These are phyloP conservation scores for Salticus scenicus DNA, from an alignment of 2,888 invertebrate genomes.

Conservation along the genomic window DNA sequence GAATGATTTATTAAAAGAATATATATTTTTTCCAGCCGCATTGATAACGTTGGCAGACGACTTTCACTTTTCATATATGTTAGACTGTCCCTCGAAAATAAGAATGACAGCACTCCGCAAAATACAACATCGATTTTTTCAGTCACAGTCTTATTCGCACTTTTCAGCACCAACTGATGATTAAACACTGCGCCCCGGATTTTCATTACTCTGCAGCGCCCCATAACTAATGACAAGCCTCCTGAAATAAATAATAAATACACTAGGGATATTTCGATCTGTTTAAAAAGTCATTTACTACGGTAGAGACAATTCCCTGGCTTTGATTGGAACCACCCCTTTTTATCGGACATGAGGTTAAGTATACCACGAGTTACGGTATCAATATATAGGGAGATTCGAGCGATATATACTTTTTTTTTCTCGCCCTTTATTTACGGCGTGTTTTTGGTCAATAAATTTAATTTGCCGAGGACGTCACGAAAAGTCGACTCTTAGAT, in stretches of 20 bases:
- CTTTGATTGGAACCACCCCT: constrained; percentile 58
- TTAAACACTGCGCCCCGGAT: constrained; percentile 56
- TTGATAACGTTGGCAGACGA: too few relatives aligned
- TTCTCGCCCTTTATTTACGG: not conserved
- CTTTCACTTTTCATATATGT: not conserved
- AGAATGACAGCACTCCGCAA: not conserved
- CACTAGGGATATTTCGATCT: constrained; percentile 29
- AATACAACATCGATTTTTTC: constrained; percentile 50
- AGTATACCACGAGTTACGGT: not conserved
- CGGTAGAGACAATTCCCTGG: constrained; percentile 48
- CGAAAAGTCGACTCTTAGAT: not conserved
- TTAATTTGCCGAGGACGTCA: constrained; percentile 53
- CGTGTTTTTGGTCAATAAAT: constrained; percentile 48
- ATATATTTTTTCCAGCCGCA: too few relatives aligned
- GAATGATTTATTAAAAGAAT: too few relatives aligned
- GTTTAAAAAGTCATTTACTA: constrained; percentile 51
- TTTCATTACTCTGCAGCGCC: constrained; percentile 60
- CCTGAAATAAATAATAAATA: constrained; percentile 60
- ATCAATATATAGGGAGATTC: not conserved
- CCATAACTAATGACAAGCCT: constrained; percentile 51
- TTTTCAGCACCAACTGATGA: constrained; percentile 41
- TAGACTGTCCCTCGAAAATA: constrained; percentile 25
- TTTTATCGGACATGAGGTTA: constrained; percentile 15
- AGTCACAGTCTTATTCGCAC: not conserved
- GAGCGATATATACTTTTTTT: not conserved